Percentiles rank a stretch among this genome's conserved stretches.
Conservation (phyloP, 2,888 invertebrate species). For the Scaptomyza parva region DNA sequence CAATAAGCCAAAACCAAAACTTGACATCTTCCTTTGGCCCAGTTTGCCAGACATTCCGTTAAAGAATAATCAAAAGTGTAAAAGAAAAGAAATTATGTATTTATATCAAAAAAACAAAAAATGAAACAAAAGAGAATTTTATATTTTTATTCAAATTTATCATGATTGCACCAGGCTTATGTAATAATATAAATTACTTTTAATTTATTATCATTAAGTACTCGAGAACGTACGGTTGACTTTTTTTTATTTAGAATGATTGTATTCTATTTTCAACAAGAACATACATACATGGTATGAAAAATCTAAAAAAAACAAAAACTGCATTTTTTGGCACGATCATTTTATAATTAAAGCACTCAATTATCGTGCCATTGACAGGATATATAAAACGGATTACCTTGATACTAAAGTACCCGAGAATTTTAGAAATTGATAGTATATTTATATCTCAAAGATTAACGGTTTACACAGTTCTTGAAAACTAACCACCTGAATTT, state of each 20-base stretch:
- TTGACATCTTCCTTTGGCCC: constrained; percentile 41
- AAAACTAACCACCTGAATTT: constrained; percentile 74
- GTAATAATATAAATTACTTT: constrained; percentile 68
- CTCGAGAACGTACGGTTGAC: constrained; percentile 53
- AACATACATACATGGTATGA: constrained; percentile 28
- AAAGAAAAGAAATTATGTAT: constrained; percentile 35
- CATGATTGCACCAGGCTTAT: constrained; percentile 50
- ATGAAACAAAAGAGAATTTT: constrained; percentile 18
- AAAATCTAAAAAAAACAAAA: constrained; percentile 6
- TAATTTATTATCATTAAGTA: constrained; percentile 78
- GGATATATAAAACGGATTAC: constrained; percentile 38
- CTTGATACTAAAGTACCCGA: constrained; percentile 43
- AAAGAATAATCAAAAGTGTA: constrained; percentile 14
- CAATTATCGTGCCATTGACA: constrained; percentile 63
- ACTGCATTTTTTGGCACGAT: constrained; percentile 45
- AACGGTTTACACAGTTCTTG: constrained; percentile 44
- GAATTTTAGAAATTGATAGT: constrained; percentile 31
- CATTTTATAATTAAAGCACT: constrained; percentile 47
- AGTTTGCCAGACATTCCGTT: constrained; percentile 42
- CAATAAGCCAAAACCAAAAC: constrained; percentile 63
- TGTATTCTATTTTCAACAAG: constrained; percentile 74
- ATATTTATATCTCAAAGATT: constrained; percentile 56
- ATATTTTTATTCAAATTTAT: constrained; percentile 70
- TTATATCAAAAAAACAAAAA: constrained; percentile 33
- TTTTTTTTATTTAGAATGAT: constrained; percentile 56